These are phyloP conservation scores for Agapornis roseicollis DNA, from an alignment of 2,113 vertebrate species.

Conservation along the genomic window DNA sequence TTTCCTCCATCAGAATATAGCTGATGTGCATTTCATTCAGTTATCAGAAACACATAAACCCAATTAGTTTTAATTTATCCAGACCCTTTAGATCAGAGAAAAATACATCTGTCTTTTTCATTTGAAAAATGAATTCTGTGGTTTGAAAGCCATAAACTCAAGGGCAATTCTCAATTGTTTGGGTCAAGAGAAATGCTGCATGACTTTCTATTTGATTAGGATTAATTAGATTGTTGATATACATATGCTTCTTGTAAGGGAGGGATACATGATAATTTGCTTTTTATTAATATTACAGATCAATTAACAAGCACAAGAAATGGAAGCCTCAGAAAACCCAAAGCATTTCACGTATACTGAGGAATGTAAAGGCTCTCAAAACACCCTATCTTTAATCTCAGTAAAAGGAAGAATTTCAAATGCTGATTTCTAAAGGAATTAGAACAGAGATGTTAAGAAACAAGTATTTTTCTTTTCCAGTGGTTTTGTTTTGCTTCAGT, in stretches of 20 bases:
- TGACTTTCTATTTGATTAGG: slow-evolving; percentile 49
- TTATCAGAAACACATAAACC: slow-evolving; percentile 37
- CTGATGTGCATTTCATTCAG: slow-evolving; percentile 16
- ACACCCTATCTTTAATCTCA: not conserved
- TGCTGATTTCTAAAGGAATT: not conserved
- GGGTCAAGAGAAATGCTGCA: not conserved
- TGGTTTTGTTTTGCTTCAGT: not conserved
- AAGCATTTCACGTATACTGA: not conserved
- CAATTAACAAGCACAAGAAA: not conserved
- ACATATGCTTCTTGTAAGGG: not conserved
- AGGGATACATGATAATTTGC: not conserved
- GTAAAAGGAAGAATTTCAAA: not conserved
- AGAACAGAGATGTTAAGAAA: not conserved
- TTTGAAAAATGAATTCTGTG: slow-evolving; percentile 23
- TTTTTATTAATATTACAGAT: not conserved
- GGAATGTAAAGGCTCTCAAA: not conserved
- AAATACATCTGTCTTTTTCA: not conserved
- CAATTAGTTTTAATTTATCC: slow-evolving; percentile 39
- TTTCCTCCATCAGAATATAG: not conserved
- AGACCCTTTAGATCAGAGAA: not conserved
- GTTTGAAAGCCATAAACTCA: slow-evolving; percentile 34
- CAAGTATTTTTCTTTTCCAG: not conserved
- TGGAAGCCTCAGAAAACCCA: not conserved
- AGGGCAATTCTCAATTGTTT: slow-evolving; percentile 58
- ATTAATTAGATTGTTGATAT: slow-evolving; percentile 34